phyloP scores from a whole-genome alignment of 2,888 invertebrate species.

The Salpingus planirostris region DNA sequence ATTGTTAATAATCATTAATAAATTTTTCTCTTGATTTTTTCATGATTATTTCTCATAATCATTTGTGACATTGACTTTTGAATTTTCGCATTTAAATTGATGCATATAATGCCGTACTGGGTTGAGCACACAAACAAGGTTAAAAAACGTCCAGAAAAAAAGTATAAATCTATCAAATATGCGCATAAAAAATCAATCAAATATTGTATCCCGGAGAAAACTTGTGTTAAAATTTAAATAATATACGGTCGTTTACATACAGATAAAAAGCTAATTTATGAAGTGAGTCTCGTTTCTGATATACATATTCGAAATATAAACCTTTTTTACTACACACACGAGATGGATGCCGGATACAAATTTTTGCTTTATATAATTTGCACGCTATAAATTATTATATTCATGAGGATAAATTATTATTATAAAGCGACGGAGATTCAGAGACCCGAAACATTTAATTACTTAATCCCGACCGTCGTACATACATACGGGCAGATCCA shows the following conservation, averaged over 20 bases:
- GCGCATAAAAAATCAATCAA: constrained; percentile 13
- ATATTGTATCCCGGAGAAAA: constrained; percentile 12
- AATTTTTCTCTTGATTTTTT: too few species aligned
- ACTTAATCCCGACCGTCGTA: constrained; percentile 5
- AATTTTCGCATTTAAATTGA: constrained; percentile 12
- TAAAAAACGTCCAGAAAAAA: constrained; percentile 7
- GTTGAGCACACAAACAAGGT: too few species aligned
- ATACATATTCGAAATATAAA: too few species aligned
- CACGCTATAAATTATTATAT: constrained; percentile 3
- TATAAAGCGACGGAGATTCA: constrained; percentile 2
- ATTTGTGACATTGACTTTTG: constrained; percentile 10
- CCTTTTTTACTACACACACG: too few species aligned
- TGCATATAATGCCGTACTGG: too few species aligned
- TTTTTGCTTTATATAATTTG: constrained; percentile 6
- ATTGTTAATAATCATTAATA: too few species aligned
- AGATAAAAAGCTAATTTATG: constrained; percentile 9
- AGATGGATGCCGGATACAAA: constrained; percentile 7
- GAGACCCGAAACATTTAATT: constrained; percentile 5
- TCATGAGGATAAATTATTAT: constrained; percentile 5
- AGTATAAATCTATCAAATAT: constrained; percentile 10
- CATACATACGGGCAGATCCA: too few species aligned
- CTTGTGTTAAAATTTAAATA: constrained; percentile 11
- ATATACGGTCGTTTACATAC: constrained; percentile 10
- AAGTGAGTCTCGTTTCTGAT: constrained; percentile 5
- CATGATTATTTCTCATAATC: too few species aligned